These are phyloP conservation scores for Stenurella melanura DNA, from an alignment of 2,888 invertebrate species.

Conservation along the genomic window DNA sequence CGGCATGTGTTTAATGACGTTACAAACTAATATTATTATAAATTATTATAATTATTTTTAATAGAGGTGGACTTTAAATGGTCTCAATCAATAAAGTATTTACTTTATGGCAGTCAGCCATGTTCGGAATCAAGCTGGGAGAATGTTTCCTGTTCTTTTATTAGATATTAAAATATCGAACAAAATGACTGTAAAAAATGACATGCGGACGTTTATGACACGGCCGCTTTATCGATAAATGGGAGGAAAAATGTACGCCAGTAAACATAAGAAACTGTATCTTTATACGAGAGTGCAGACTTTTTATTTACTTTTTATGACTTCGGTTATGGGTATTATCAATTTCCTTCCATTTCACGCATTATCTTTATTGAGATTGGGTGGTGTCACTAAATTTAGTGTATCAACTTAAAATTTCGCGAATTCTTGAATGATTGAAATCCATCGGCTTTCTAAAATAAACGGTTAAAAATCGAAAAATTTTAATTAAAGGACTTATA, in stretches of 20 bases:
- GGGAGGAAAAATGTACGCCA: background rate
- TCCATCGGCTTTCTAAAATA: background rate
- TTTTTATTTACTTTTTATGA: conserved; percentile 37
- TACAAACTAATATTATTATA: conserved; percentile 27
- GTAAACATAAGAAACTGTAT: conserved; percentile 50
- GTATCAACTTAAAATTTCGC: conserved; percentile 2
- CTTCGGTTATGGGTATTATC: conserved; percentile 13
- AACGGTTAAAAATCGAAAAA: conserved; percentile 12
- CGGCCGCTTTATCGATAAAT: conserved; percentile 51
- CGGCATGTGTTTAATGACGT: conserved; percentile 13
- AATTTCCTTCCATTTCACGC: conserved; percentile 46
- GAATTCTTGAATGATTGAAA: background rate
- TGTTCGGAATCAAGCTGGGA: conserved; percentile 69
- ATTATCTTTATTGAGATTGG: conserved; percentile 46
- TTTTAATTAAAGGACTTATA: background rate
- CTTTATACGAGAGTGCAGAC: conserved; percentile 51
- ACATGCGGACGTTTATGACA: conserved; percentile 67
- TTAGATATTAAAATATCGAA: conserved; percentile 71
- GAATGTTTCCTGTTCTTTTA: conserved; percentile 67
- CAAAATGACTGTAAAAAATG: conserved; percentile 67
- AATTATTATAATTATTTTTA: conserved; percentile 55
- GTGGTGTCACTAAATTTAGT: conserved; percentile 13
- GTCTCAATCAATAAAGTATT: conserved; percentile 59
- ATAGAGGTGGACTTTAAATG: conserved; percentile 59
- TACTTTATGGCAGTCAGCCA: conserved; percentile 61